Base-by-base conservation (phyloP, 30 jellyfish, hydroid and myxozoan species). In the Aurelia sp. region DNA sequence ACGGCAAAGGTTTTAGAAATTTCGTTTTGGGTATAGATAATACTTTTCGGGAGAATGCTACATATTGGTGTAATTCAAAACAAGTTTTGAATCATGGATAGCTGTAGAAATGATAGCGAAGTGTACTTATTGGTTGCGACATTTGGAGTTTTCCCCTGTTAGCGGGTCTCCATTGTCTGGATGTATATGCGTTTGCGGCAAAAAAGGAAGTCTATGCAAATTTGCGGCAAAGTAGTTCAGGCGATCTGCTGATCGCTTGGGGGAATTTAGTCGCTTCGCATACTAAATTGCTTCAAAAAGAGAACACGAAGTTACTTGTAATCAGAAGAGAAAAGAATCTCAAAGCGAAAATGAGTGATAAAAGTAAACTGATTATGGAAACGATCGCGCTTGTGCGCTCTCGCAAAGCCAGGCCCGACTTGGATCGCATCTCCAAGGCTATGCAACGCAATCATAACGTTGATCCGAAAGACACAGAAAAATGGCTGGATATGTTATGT, bases 401-500 rank as follows among this genome's bases (percentile, higher is more conserved):
- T 37, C 82, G 96, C 79, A 88, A 88, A 71, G 90, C 96, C 84
- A 62, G 96, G 80, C 96, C 96, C 71, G 96, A 88, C 67, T 75
- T 88, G 47, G 96, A 88, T 52, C 96, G 96, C 92, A 88, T 88
- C 73, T 78, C 86, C 84, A 88, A 88, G 52, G 73, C 96, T 21
- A 88, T 88, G 96, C 96, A 79, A 72, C 69, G 90, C 63, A 79
- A 78, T 84, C 96, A 88, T 60, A 89, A 86, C 10, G 90, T 88
- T 8, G 96, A 88, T 11, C 92, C 96, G 47, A 88, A 79, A 35
- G 89, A 73, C 58, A 88, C 96, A 31, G 96, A 79, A 50, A 80
- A 73, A 73, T 88, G 90, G 92, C 89, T 88, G 13, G 91, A 78
- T 21, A 41, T 65, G 50, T 61, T 79, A 44, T 81, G 88, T 64